Evolutionary conservation across 53 echinoderm and acorn worm genomes (phyloP), one percentile per base, ranked within the genome.

Genomic region (Luidia sarsii): DNA sequence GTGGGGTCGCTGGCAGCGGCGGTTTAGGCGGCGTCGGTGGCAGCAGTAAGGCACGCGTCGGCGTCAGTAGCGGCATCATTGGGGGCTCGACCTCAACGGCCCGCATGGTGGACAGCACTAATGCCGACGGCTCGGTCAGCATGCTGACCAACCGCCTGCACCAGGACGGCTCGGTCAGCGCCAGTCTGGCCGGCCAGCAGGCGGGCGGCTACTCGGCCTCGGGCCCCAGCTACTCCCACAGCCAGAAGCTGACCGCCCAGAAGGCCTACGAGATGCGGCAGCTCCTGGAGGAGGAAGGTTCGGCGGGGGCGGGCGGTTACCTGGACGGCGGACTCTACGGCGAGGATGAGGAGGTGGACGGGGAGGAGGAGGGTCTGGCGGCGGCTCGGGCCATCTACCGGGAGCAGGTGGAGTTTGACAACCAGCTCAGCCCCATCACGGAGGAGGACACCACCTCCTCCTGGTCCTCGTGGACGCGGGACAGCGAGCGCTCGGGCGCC

Each of bases 351-450:
- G 52, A 27, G 0, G 35, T 46, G 33, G 64, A 86, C 48, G 46
- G 57, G 49, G 46, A 79, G 15, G 45, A 30, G n/a, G 57, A 57
- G 36, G 49, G 33, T 39, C 19, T 57, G 52, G 79, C 86, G 0
- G 67, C 75, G 0, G 85, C 75, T 18, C 46, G 75, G 7, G 86
- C 75, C 9, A 53, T 65, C 33, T 75, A 86, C 49, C 56, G 67
- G 15, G 90, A 90, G 24, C 82, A 90, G 53, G 51, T 90, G 43
- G 90, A 86, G 33, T 90, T 85, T 52, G 90, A 90, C 25, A 90
- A 90, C 72, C 86, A 86, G 31, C 86, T 90, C 57, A 86, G 86
- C 20, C 90, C 90, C 5, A 90, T 90, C 67, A 90, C 90, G 14
- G 90, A 90, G 62, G 90, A 90, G 34, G 86, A 90, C 45, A 81